Evolutionary conservation across 2,797 vertebrate genomes (phyloP).

Genomic region (Bradypus variegatus): DNA sequence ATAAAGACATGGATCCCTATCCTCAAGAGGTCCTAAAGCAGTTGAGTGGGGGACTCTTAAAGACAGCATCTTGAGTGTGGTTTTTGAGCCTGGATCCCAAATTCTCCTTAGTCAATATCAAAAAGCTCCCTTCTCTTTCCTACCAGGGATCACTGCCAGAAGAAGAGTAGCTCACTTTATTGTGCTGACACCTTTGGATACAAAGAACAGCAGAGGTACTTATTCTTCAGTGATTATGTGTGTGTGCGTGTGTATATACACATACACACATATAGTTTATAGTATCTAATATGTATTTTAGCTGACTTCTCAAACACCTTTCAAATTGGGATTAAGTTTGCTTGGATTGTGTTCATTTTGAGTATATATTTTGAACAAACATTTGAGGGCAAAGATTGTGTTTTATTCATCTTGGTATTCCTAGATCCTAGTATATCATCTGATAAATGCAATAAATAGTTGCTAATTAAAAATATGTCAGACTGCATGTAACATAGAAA

Average conservation of each 20-base stretch:
- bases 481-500: neutral
- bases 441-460: neutral
- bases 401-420: conserved; percentile 8
- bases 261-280: neutral
- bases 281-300: neutral
- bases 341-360: conserved; percentile 18
- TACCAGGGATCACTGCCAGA: neutral
- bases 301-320: neutral
- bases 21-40: neutral
- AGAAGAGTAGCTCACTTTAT: neutral
- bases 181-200: neutral
- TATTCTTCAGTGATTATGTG: neutral
- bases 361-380: neutral
- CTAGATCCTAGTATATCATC: neutral
- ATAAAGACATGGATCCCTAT: neutral
- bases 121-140: neutral
- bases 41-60: neutral
- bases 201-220: neutral
- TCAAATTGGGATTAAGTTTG: conserved; percentile 1
- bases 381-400: neutral
- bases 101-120: neutral
- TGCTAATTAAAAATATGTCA: conserved; percentile 28
- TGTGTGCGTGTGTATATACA: no score
- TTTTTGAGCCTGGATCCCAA: neutral
- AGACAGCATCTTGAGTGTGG: neutral